Evolutionary conservation across 2,113 vertebrate genomes (phyloP).

Genomic region (Pogonocichla stellata): DNA sequence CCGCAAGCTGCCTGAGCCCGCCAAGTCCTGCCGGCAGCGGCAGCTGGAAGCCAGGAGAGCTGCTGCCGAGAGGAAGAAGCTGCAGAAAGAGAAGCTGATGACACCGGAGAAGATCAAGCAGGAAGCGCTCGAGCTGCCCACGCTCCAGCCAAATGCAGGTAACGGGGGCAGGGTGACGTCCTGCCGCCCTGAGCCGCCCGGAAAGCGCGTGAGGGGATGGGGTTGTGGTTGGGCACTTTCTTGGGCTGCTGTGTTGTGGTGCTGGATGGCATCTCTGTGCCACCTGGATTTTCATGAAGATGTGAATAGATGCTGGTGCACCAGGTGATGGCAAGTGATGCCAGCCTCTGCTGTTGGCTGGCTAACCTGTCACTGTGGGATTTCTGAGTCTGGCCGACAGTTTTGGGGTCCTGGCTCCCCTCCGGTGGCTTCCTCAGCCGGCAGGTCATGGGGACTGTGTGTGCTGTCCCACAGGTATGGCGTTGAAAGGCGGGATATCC

Average conservation of each 20-base stretch:
- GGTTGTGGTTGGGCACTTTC: not conserved
- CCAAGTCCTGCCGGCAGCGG: constrained; percentile 94
- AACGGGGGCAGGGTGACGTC: not conserved
- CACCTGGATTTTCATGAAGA: rapidly evolving
- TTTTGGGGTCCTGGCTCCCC: not conserved
- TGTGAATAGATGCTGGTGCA: rapidly evolving
- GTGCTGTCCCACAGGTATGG: constrained; percentile 67
- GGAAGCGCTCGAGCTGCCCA: constrained; percentile 73
- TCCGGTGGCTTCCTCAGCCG: rapidly evolving
- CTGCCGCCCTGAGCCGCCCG: rapidly evolving
- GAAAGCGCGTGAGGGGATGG: not conserved
- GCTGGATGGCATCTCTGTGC: not conserved
- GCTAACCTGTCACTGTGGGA: rapidly evolving
- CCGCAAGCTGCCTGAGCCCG: constrained; percentile 90
- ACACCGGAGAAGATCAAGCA: constrained; percentile 88
- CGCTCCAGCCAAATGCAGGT: constrained; percentile 73
- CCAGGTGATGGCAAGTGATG: rapidly evolving
- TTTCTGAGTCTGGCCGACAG: rapidly evolving
- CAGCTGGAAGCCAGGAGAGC: constrained; percentile 93
- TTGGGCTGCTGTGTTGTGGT: not conserved
- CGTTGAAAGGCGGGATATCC: constrained; percentile 71
- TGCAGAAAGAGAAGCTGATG: constrained; percentile 87
- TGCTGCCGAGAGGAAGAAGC: constrained; percentile 90
- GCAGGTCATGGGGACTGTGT: not conserved
- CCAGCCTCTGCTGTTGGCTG: not conserved